Evolutionary conservation across 2,797 vertebrate species (phyloP).

Genomic region (Phrynocephalus vlangalii): DNA sequence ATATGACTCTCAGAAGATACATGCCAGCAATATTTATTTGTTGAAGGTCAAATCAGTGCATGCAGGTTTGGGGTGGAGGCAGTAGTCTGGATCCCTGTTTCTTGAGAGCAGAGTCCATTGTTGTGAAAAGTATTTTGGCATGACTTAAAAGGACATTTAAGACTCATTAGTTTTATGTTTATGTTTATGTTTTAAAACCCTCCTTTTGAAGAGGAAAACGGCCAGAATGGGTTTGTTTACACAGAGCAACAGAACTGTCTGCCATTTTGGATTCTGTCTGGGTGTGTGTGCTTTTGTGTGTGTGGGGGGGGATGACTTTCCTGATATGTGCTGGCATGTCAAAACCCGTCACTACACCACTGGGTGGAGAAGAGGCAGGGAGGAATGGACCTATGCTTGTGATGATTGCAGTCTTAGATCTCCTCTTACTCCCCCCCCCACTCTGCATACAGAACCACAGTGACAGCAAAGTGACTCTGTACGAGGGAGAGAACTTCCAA

Average conservation of each 20-base stretch:
- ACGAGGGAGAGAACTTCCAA: slow-evolving; percentile 94
- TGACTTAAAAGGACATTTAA: not conserved
- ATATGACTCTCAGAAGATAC: not conserved
- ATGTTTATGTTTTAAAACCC: no score
- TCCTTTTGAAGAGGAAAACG: not conserved
- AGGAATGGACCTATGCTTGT: not conserved
- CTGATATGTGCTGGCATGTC: not conserved
- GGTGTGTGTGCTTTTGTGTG: no score
- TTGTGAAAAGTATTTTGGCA: not conserved
- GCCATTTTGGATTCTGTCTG: not conserved
- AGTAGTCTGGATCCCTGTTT: not conserved
- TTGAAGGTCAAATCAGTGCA: not conserved
- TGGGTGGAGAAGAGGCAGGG: not conserved
- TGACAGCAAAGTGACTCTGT: slow-evolving; percentile 93
- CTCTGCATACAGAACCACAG: slow-evolving; percentile 79
- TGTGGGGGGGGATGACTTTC: not conserved
- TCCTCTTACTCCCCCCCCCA: not conserved
- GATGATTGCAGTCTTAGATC: not conserved
- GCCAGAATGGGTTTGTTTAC: not conserved
- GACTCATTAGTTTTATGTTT: not conserved
- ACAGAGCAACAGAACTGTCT: not conserved
- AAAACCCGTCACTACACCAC: not conserved
- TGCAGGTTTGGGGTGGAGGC: not conserved
- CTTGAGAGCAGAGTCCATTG: not conserved
- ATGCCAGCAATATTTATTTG: not conserved